Percentiles rank a stretch among this genome's conserved stretches.
Conservation (phyloP, 1,140 invertebrate species). For the Danaus melanippus region DNA sequence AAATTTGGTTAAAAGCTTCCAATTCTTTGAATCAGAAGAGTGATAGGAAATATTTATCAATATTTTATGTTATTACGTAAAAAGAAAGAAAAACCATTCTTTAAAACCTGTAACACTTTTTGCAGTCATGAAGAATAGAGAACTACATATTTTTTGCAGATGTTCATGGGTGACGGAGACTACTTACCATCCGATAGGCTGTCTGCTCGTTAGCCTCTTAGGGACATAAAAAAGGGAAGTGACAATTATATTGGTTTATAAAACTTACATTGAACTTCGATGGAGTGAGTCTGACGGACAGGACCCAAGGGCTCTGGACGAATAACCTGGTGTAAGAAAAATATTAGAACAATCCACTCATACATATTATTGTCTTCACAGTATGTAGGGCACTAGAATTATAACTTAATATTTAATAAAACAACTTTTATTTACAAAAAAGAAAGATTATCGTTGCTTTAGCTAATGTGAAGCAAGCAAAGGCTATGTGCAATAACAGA, state of each 20-base stretch:
- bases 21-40: neutral
- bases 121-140: too few species aligned
- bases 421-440: neutral
- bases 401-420: neutral
- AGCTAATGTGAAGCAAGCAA: too few species aligned
- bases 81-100: too few species aligned
- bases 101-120: too few species aligned
- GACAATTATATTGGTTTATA: neutral
- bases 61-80: too few species aligned
- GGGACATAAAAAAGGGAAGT: neutral
- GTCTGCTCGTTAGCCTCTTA: too few species aligned
- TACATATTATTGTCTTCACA: neutral
- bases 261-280: conserved; percentile 82
- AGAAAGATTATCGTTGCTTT: too few species aligned
- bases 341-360: too few species aligned
- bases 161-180: too few species aligned
- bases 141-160: too few species aligned
- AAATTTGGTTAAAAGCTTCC: neutral
- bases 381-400: neutral
- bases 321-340: conserved; percentile 33
- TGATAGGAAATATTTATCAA: neutral
- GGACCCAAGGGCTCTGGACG: conserved; percentile 70
- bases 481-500: too few species aligned
- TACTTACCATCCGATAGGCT: too few species aligned
- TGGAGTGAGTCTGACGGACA: conserved; percentile 79